Conservation (phyloP, 2,888 invertebrate species). For the Copidosoma aretas region DNA sequence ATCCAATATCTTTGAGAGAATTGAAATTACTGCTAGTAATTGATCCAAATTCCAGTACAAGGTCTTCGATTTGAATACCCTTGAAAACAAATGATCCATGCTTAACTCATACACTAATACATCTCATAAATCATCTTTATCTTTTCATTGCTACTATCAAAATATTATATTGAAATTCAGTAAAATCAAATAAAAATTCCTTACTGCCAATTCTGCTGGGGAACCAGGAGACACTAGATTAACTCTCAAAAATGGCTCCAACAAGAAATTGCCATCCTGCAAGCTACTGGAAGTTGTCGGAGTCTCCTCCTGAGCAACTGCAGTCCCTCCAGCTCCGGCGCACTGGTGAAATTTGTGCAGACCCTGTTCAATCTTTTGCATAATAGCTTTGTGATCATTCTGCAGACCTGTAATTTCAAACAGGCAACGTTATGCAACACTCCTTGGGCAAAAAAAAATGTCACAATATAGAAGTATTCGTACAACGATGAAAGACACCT, state of each 20-base stretch:
- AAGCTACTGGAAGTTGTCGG: slow-evolving; percentile 40
- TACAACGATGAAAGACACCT: slow-evolving; percentile 64
- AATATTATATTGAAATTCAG: neutral
- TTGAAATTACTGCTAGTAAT: slow-evolving; percentile 75
- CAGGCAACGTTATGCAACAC: slow-evolving; percentile 5
- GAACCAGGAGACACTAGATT: slow-evolving; percentile 78
- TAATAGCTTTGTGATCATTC: slow-evolving; percentile 86
- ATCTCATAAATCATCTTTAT: neutral
- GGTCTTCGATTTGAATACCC: slow-evolving; percentile 76
- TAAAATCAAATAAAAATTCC: slow-evolving; percentile 43
- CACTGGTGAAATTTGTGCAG: slow-evolving; percentile 69
- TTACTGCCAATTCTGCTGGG: slow-evolving; percentile 83
- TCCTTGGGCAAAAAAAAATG: too few species aligned
- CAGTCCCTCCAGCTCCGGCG: slow-evolving; percentile 55
- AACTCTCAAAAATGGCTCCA: slow-evolving; percentile 72
- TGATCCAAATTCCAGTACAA: slow-evolving; percentile 79
- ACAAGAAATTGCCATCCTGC: slow-evolving; percentile 49
- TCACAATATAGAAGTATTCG: slow-evolving; percentile 4
- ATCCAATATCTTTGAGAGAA: slow-evolving; percentile 72
- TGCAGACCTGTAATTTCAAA: slow-evolving; percentile 71
- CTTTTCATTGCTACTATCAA: neutral
- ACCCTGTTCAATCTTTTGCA: slow-evolving; percentile 83
- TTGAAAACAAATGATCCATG: slow-evolving; percentile 56
- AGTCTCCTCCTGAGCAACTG: slow-evolving; percentile 44
- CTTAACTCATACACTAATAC: slow-evolving; percentile 8